Evolutionary conservation across 2,888 invertebrate species (phyloP).

Genomic region (Oscheius sp.): DNA sequence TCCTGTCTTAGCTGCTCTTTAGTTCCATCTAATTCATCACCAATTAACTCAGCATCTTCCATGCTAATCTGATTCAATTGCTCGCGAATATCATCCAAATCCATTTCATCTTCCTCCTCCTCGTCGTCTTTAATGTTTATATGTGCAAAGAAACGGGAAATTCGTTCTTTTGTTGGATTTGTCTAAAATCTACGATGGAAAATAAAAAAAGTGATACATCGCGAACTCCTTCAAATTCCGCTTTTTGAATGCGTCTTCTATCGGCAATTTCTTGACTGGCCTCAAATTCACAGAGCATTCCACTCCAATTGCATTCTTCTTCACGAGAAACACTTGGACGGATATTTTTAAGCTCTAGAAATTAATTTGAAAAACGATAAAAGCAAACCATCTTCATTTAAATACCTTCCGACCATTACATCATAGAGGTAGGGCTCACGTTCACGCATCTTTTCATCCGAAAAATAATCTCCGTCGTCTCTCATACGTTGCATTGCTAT

Average conservation of each 20-base stretch:
- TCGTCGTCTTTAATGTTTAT: conserved; percentile 24
- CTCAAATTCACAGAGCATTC: conserved; percentile 57
- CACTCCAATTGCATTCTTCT: conserved; percentile 47
- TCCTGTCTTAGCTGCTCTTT: conserved; percentile 52
- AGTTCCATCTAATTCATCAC: conserved; percentile 41
- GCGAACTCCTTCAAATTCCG: conserved; percentile 42
- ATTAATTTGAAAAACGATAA: neutral
- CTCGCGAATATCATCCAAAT: conserved; percentile 42
- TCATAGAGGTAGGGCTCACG: conserved; percentile 89
- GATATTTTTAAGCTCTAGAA: conserved; percentile 55
- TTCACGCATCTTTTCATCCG: conserved; percentile 90
- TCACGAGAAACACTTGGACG: conserved; percentile 58
- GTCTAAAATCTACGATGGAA: conserved; percentile 6
- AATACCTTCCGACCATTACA: conserved; percentile 85
- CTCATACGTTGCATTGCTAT: conserved; percentile 53
- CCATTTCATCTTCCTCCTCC: conserved; percentile 38
- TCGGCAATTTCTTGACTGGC: conserved; percentile 48
- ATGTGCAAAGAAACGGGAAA: conserved; percentile 24
- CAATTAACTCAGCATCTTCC: conserved; percentile 42
- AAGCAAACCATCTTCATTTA: conserved; percentile 78
- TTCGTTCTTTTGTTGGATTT: neutral
- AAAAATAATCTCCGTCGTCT: conserved; percentile 78
- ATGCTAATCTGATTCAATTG: conserved; percentile 40
- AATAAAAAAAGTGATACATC: conserved; percentile 4
- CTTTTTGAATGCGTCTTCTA: conserved; percentile 51